Evolutionary conservation across 1,140 invertebrate genomes (phyloP), one percentile per base, ranked within the genome.

Genomic region (Hylyphantes graminicola): DNA sequence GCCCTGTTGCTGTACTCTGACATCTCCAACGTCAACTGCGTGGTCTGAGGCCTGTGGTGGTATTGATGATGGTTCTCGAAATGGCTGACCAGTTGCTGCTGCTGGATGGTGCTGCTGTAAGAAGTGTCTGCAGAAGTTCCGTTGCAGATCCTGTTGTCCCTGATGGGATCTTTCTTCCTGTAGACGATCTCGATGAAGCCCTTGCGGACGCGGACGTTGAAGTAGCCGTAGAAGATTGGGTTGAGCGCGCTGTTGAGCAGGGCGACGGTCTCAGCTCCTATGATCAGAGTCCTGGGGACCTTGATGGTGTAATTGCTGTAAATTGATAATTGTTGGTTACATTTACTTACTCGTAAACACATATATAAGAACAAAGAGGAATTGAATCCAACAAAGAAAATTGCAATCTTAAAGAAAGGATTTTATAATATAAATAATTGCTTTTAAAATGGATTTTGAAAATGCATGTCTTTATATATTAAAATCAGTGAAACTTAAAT

Each of bases 191-290:
- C 85, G 9, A 85, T 85, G 63, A 86, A 86, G 59, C 80, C 79
- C 51, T 86, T 85, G 15, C 85, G 72, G 0, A 88, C 65, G 4
- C 87, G 72, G 5, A 91, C 88, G 85, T 90, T 91, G 87, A 91
- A 91, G 80, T 88, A 89, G 54, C 90, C 90, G 86, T 91, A 91
- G 51, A 91, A 86, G 8, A 91, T 76, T 0, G 90, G 90, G 86
- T 91, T 91, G 7, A 91, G 83, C 21, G 88, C 89, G 86, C 90
- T 90, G 84, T 91, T 90, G 13, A 91, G 74, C 13, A 91, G 86
- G 15, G 90, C 90, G 19, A 90, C 85, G 0, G 90, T 90, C 70
- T 91, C 90, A 0, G 88, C 90, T 55, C 90, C 88, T 0, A 88
- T 89, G 76, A 90, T 88, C 0, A 91, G 86, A 2, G 87, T 86